A percentile compares a stretch with the other conserved stretches of the same genome.
phyloP scores from a whole-genome alignment of 2,113 vertebrate species.

The Paracanthobrama guichenoti region DNA sequence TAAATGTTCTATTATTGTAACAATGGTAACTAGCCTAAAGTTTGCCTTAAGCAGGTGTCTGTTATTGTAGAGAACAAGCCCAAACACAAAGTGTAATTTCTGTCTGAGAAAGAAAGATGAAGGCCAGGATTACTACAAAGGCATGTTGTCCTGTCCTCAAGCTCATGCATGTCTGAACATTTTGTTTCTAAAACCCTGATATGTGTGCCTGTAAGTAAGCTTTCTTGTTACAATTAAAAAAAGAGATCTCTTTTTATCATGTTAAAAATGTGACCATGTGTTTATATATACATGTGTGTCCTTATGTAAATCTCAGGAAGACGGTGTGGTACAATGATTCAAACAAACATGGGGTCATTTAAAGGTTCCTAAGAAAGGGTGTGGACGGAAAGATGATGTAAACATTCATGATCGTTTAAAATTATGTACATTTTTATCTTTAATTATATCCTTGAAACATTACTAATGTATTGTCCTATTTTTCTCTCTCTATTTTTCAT shows the following conservation, averaged over 20 bases:
- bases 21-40: neutral
- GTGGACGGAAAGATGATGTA: neutral
- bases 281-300: neutral
- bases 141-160: neutral
- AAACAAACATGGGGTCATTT: neutral
- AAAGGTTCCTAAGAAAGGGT: neutral
- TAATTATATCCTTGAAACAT: neutral
- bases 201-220: neutral
- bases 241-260: neutral
- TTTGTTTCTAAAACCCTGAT: neutral
- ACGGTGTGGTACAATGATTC: neutral
- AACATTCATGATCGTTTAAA: neutral
- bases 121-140: slow-evolving; percentile 17
- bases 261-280: neutral
- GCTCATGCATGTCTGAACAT: slow-evolving; percentile 11
- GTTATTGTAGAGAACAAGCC: neutral
- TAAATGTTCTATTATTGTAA: neutral
- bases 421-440: neutral
- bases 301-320: neutral
- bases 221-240: neutral
- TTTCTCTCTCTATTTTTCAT: neutral
- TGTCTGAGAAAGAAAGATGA: neutral
- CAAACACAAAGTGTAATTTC: neutral
- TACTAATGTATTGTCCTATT: neutral
- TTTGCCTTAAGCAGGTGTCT: neutral